Evolutionary conservation across 2,888 invertebrate genomes (phyloP).

Genomic region (Drosophila anomelani): DNA sequence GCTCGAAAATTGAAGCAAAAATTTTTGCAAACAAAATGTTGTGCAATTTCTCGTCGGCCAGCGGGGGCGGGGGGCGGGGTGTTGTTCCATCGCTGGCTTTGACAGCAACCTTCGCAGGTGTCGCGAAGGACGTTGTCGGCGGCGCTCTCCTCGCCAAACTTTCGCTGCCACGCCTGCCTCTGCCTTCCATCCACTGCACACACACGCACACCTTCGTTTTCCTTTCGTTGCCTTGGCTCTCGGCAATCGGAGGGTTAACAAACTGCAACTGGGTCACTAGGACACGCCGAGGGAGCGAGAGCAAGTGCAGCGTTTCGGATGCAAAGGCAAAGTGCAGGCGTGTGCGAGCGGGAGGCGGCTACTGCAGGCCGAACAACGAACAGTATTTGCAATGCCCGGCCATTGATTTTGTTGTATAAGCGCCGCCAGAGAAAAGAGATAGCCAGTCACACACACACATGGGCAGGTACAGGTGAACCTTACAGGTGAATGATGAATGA

Average conservation of each 20-base stretch:
- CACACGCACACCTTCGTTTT: slow-evolving; percentile 38
- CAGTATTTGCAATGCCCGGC: slow-evolving; percentile 68
- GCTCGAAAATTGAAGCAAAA: slow-evolving; percentile 1
- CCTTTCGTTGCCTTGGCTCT: slow-evolving; percentile 49
- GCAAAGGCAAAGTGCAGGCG: background rate
- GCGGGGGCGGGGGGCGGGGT: background rate
- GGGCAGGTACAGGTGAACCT: slow-evolving; percentile 18
- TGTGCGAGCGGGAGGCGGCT: slow-evolving; percentile 1
- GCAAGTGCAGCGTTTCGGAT: slow-evolving; percentile 18
- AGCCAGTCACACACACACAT: slow-evolving; percentile 14
- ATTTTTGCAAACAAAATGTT: slow-evolving; percentile 15
- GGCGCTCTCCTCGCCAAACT: slow-evolving; percentile 28
- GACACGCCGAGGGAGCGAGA: slow-evolving; percentile 61
- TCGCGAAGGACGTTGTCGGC: slow-evolving; percentile 61
- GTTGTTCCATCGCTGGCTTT: slow-evolving; percentile 49
- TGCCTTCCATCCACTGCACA: slow-evolving; percentile 20
- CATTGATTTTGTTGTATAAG: slow-evolving; percentile 77
- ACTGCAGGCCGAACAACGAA: slow-evolving; percentile 32
- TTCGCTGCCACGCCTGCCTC: slow-evolving; percentile 33
- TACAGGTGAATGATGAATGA: background rate
- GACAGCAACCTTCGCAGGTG: slow-evolving; percentile 67
- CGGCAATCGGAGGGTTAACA: slow-evolving; percentile 79
- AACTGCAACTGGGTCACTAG: slow-evolving; percentile 84
- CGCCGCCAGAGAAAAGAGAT: slow-evolving; percentile 30
- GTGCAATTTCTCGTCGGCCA: background rate